Base-by-base conservation (phyloP, 2,797 vertebrate species). In the Merluccius polli region DNA sequence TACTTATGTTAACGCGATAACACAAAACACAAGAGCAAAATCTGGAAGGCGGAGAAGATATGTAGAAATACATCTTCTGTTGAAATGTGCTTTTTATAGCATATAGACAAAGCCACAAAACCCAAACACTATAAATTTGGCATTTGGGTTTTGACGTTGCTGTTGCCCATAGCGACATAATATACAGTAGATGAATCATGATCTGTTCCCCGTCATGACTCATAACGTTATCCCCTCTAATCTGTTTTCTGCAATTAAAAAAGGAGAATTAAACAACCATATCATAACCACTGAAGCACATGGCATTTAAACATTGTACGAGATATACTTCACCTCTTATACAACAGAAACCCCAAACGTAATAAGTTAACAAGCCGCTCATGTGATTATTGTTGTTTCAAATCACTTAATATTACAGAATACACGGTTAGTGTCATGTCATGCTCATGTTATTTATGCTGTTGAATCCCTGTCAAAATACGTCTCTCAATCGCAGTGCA, bases 1-100 rank as follows among this genome's bases (percentile, higher is more conserved):
- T 11, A 24, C 59, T 65, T 9, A 65, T 65, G n/a, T 65, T 65
- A 11, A 65, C 59, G 27, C 24, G 0, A 65, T 27, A 65, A 65
- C 59, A 65, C 2, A 59, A 68, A 12, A 10, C 65, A 31, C 65
- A 65, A 80, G 65, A 72, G 73, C 85, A 81, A 3, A 65, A 65
- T 82, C 83, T 87, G 81, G 65, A 0, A 70, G 70, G n/a, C n/a
- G n/a, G 78, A 38, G 74, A 68, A 78, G 75, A 84, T 80, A 81
- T 12, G 59, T 12, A 65, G 59, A 29, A 76, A n/a, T 81, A 77
- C 75, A 16, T 44, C 27, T 73, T 72, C 16, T 70, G 31, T 30
- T 16, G 13, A 11, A 24, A 21, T 30, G 30, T 18, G 29, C 59
- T 59, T 76, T 78, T 78, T 77, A 77, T 68, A 84, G 79, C n/a